Evolutionary conservation across 1,140 invertebrate species (phyloP).

Genomic region (Habropoda laboriosa): DNA sequence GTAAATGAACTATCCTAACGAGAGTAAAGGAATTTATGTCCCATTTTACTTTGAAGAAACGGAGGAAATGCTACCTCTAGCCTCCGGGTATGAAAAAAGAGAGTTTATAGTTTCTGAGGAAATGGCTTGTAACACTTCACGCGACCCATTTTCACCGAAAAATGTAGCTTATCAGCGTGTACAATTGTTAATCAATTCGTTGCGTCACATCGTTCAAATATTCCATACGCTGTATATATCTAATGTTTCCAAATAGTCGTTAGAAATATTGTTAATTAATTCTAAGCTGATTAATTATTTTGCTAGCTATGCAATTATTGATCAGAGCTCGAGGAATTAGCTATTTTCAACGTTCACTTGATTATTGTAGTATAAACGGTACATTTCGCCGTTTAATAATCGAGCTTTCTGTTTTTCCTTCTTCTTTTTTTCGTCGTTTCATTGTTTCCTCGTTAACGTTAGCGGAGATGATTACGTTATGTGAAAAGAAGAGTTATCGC

Average conservation of each 20-base stretch:
- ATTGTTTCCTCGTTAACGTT: not conserved
- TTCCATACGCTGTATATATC: not conserved
- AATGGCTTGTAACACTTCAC: not conserved
- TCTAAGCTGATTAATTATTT: not conserved
- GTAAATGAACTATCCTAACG: not conserved
- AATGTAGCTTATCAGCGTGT: not conserved
- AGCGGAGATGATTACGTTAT: too few species aligned
- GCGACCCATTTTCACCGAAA: not conserved
- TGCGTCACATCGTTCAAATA: not conserved
- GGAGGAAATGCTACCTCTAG: not conserved
- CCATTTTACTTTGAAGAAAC: not conserved
- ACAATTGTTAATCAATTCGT: not conserved
- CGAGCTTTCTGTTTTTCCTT: not conserved
- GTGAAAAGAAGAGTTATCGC: not conserved
- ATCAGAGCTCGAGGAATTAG: not conserved
- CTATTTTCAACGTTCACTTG: not conserved
- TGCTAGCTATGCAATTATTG: not conserved
- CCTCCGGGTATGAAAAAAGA: not conserved
- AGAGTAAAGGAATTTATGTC: not conserved
- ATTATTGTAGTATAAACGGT: not conserved
- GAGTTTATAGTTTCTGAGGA: constrained; percentile 1
- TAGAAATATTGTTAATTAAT: not conserved
- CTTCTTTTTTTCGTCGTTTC: too few species aligned
- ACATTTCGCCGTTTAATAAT: not conserved
- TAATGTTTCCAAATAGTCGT: not conserved